Base-by-base conservation (phyloP, 2,797 vertebrate genomes). In the Macroramphosus scolopax region DNA sequence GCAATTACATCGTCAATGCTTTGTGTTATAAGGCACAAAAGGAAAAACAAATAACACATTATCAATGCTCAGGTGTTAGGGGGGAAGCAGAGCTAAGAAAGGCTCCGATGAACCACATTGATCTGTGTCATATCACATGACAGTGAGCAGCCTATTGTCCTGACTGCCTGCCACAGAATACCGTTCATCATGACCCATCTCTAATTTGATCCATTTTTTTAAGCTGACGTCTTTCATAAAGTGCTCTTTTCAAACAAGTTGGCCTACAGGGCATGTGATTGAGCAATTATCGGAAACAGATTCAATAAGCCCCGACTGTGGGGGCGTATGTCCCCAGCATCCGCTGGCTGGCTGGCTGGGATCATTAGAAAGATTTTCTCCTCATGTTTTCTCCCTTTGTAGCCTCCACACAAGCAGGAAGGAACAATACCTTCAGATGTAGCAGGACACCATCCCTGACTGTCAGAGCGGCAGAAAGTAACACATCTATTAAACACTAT, bases 211-310 rank as follows among this genome's bases (percentile, higher is more conserved):
- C n/a, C 32, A 76, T 60, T 65, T 72, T 42, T 55, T 51, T n/a
- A 59, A 34, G 29, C 26, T 30, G 17, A 47, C 51, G 47, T 75
- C 60, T 68, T 61, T 67, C 8, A 40, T 56, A 48, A 68, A 47
- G 12, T 5, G 33, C 61, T 59, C 50, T 61, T 55, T 62, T 51
- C 39, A 63, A 61, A 75, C 60, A 59, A 45, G 48, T 42, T 17
- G 37, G 60, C 63, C 66, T 51, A 66, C 16, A 20, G 67, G 75
- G 61, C 51, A 35, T 73, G 72, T 56, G 68, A 82, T 72, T 76
- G 77, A 75, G 68, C 83, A 87, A 87, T 87, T 89, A 86, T 60
- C 32, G 65, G 75, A 56, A 76, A 71, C 53, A 73, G 63, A 81
- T 76, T 74, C 49, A 15, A 60, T 39, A 25, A 63, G 39, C 46